Base-by-base conservation (phyloP, 2,888 invertebrate genomes). In the Megaustenia siamemsis region DNA sequence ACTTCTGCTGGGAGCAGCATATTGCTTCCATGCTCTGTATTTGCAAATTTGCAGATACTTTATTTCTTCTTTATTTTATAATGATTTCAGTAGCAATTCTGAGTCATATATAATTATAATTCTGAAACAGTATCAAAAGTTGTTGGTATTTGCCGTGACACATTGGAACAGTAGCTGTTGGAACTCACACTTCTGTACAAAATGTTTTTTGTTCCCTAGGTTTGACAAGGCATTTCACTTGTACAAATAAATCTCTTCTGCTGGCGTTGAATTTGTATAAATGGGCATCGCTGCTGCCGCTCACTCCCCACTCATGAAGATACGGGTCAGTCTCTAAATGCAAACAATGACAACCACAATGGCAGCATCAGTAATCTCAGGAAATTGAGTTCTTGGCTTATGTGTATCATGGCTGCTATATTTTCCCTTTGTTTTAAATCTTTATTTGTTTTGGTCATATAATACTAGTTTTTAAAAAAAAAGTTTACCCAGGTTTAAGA, bases 351-450 rank as follows among this genome's bases (percentile, higher is more conserved):
- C 38, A 40, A 38, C 69, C 69, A 69, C 38, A 69, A 40, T 69
- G 69, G 69, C 69, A 69, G 69, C 69, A 69, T 40, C 40, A 21
- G n/a, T 40, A 69, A 40, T 69, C 40, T 69, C 69, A 69, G 69
- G 69, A 40, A 40, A 1, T 40, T 15, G 40, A 21, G 8, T 1
- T 69, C 18, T 40, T 40, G 69, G 28, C 60, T 63, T 63, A 18
- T 21, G 18, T 32, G 15, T 32, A 63, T 32, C 12, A 15, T 32
- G 63, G 63, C 32, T 63, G 32, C 10, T 32, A 63, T 63, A 32
- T 28, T 32, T 63, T 63, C 15, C 32, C 40, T n/a, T n/a, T n/a
- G n/a, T n/a, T n/a, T n/a, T n/a, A n/a, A n/a, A n/a, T n/a, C n/a
- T n/a, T n/a, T n/a, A n/a, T n/a, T n/a, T n/a, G n/a, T n/a, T n/a